phyloP scores from a whole-genome alignment of 1,140 invertebrate species.

The Papilio polytes region DNA sequence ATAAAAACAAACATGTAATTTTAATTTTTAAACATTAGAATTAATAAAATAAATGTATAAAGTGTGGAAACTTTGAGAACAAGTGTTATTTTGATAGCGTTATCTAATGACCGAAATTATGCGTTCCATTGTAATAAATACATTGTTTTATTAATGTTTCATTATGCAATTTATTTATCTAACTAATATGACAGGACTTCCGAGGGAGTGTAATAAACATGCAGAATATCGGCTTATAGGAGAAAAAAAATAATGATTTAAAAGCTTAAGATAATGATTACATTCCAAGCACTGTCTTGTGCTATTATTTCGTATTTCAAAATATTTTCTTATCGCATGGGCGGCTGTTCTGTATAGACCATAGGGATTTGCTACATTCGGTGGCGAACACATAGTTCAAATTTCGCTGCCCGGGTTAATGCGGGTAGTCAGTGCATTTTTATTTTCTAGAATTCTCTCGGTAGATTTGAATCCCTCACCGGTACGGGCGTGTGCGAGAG shows the following conservation, averaged over 20 bases:
- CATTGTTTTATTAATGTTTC: not conserved
- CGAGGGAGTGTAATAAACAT: not conserved
- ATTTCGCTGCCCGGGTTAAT: too few species aligned
- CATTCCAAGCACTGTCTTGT: not conserved
- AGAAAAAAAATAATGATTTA: not conserved
- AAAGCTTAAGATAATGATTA: not conserved
- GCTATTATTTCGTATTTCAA: too few species aligned
- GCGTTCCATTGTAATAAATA: constrained; percentile 17
- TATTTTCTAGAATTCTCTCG: too few species aligned
- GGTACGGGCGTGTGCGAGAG: too few species aligned
- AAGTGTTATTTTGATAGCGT: not conserved
- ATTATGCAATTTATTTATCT: constrained; percentile 20
- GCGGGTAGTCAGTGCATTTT: too few species aligned
- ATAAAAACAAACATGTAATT: too few species aligned
- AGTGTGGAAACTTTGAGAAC: constrained; percentile 12
- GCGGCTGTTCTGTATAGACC: too few species aligned
- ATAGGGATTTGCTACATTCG: too few species aligned
- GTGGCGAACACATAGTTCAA: too few species aligned
- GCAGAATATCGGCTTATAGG: not conserved
- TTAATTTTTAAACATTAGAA: too few species aligned
- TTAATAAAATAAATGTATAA: not conserved
- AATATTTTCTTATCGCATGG: too few species aligned
- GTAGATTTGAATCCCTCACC: too few species aligned
- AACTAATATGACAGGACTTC: not conserved
- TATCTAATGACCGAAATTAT: constrained; percentile 34